These are phyloP conservation scores for Dasypogon diadema DNA, from an alignment of 2,888 invertebrate species.

Conservation along the genomic window DNA sequence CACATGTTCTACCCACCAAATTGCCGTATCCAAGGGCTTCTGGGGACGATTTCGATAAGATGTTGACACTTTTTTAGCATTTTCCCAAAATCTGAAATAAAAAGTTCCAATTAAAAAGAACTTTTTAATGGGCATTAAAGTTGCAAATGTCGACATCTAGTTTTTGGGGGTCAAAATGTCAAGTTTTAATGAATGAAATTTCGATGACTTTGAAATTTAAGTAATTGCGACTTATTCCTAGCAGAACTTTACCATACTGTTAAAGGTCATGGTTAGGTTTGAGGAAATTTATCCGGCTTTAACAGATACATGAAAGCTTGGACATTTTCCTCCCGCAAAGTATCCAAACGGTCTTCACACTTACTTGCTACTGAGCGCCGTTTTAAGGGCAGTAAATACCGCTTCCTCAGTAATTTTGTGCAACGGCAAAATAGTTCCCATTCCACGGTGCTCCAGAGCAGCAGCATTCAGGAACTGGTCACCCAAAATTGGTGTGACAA, in stretches of 20 bases:
- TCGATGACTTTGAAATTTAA: no score
- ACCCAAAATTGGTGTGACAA: constrained; percentile 77
- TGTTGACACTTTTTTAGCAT: constrained; percentile 70
- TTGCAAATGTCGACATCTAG: no score
- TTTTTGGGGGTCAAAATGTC: no score
- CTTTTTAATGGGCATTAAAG: no score
- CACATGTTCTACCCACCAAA: constrained; percentile 78
- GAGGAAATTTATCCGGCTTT: no score
- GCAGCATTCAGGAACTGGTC: constrained; percentile 76
- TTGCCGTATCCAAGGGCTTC: constrained; percentile 72
- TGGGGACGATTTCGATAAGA: constrained; percentile 72
- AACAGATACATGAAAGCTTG: no score
- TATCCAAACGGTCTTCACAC: no score
- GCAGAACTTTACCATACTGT: no score
- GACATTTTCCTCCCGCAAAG: no score
- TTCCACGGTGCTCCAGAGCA: constrained; percentile 70
- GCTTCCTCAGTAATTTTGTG: constrained; percentile 70
- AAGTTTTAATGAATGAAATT: no score
- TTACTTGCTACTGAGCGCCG: constrained; percentile 61
- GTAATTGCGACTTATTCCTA: no score
- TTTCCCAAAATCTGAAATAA: constrained; percentile 57
- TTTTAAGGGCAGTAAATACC: constrained; percentile 69
- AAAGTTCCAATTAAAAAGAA: not conserved
- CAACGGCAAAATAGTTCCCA: constrained; percentile 71
- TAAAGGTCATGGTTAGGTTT: no score